phyloP scores from a whole-genome alignment of 2,113 vertebrate species.

The Acanthochromis polyacanthus region DNA sequence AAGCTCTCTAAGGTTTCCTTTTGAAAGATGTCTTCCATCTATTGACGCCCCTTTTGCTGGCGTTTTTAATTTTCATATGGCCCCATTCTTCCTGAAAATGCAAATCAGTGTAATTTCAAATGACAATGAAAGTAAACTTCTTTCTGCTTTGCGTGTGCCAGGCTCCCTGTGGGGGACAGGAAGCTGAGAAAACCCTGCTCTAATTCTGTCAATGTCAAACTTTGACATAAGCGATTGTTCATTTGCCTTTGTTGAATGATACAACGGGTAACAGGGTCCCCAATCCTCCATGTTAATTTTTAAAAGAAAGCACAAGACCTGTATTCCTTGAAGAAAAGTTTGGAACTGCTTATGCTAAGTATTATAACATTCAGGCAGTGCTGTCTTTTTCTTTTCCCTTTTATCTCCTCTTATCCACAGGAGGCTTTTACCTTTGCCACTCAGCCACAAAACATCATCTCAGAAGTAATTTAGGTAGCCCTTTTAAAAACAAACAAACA shows the following conservation, averaged over 20 bases:
- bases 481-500: constrained; percentile 48
- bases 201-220: constrained; percentile 87
- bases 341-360: constrained; percentile 81
- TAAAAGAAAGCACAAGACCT: constrained; percentile 73
- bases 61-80: constrained; percentile 68
- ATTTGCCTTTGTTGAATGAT: constrained; percentile 81
- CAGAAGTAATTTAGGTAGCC: constrained; percentile 79
- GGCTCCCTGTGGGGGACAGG: constrained; percentile 77
- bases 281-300: constrained; percentile 73
- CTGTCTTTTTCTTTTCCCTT: constrained; percentile 73
- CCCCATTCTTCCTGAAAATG: constrained; percentile 73
- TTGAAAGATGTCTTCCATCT: constrained; percentile 41
- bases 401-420: constrained; percentile 78
- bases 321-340: constrained; percentile 82
- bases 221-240: constrained; percentile 83
- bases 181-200: constrained; percentile 81
- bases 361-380: constrained; percentile 76
- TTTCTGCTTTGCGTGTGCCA: constrained; percentile 70
- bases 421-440: constrained; percentile 80
- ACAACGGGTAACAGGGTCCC: constrained; percentile 69
- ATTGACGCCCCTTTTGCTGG: constrained; percentile 47
- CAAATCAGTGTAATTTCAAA: constrained; percentile 82
- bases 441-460: constrained; percentile 61
- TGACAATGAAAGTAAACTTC: constrained; percentile 83
- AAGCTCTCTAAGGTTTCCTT: constrained; percentile 57